Conservation (phyloP, 2,888 invertebrate genomes). For the Pristionchus fissidentatus region DNA sequence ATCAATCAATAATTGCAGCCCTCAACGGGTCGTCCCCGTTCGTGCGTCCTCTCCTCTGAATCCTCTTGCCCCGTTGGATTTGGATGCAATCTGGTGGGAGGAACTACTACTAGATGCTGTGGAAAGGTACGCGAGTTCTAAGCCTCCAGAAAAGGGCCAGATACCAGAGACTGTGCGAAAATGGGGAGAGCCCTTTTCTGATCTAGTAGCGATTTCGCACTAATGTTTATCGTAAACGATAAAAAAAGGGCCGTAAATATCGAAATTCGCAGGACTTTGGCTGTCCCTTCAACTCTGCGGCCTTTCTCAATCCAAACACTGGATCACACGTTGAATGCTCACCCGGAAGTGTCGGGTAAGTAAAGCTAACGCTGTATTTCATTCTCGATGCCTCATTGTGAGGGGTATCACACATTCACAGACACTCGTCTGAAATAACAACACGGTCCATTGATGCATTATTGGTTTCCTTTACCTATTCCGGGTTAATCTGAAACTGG, state of each 20-base stretch:
- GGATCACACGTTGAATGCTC: conserved; percentile 69
- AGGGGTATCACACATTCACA: background rate
- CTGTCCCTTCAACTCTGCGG: conserved; percentile 73
- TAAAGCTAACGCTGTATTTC: background rate
- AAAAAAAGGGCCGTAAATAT: background rate
- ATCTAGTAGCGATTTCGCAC: background rate
- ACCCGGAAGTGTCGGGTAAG: conserved; percentile 59
- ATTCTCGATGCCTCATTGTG: background rate
- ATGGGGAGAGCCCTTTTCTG: background rate
- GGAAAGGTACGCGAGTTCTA: conserved; percentile 61
- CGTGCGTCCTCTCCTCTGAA: conserved; percentile 66
- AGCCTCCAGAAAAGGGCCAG: background rate
- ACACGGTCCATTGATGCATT: too few species aligned
- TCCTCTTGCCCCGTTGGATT: conserved; percentile 72
- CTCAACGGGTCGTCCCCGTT: conserved; percentile 67
- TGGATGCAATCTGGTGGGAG: conserved; percentile 72
- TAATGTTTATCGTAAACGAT: background rate
- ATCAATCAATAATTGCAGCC: conserved; percentile 57
- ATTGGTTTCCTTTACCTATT: too few species aligned
- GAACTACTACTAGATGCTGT: conserved; percentile 72
- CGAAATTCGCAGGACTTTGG: conserved; percentile 62
- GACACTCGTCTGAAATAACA: too few species aligned
- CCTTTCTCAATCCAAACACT: conserved; percentile 67
- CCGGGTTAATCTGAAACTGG: too few species aligned
- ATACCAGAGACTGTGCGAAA: too few species aligned